These are phyloP conservation scores for Lepidurus packardi DNA, from an alignment of 1,140 invertebrate genomes.

Conservation along the genomic window DNA sequence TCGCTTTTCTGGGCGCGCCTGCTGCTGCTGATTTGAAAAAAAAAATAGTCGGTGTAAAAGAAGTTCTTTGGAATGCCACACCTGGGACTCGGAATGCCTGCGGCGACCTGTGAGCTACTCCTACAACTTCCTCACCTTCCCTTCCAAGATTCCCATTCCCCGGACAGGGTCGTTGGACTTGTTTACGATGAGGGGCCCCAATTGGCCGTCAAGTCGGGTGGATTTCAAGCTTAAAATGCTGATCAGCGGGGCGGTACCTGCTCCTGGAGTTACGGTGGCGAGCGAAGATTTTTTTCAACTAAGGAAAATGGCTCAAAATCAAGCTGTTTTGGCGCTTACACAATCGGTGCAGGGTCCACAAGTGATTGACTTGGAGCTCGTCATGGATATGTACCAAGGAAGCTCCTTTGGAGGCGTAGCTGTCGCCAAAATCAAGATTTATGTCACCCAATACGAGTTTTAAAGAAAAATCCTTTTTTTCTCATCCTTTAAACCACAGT, in stretches of 20 bases:
- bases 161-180: conserved; percentile 62
- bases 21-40: neutral
- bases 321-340: conserved; percentile 66
- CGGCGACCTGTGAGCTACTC: conserved; percentile 73
- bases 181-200: conserved; percentile 75
- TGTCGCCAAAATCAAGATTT: conserved; percentile 74
- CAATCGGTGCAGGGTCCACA: conserved; percentile 73
- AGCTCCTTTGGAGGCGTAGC: conserved; percentile 66
- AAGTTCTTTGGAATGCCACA: conserved; percentile 57
- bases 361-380: conserved; percentile 77
- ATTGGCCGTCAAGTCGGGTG: conserved; percentile 58
- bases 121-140: conserved; percentile 85
- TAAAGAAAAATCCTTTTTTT: conserved; percentile 44
- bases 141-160: conserved; percentile 72
- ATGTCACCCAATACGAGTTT: conserved; percentile 77
- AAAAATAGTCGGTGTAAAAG: conserved; percentile 71
- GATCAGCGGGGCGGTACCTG: neutral
- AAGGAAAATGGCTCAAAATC: conserved; percentile 48
- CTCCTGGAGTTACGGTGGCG: neutral
- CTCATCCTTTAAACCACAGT: conserved; percentile 15
- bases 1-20: conserved; percentile 27
- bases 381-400: conserved; percentile 73
- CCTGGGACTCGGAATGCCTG: conserved; percentile 62
- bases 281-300: conserved; percentile 26
- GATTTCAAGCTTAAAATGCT: conserved; percentile 52